Conservation (phyloP, 2,797 vertebrate genomes). For the Tarsius wallacei region DNA sequence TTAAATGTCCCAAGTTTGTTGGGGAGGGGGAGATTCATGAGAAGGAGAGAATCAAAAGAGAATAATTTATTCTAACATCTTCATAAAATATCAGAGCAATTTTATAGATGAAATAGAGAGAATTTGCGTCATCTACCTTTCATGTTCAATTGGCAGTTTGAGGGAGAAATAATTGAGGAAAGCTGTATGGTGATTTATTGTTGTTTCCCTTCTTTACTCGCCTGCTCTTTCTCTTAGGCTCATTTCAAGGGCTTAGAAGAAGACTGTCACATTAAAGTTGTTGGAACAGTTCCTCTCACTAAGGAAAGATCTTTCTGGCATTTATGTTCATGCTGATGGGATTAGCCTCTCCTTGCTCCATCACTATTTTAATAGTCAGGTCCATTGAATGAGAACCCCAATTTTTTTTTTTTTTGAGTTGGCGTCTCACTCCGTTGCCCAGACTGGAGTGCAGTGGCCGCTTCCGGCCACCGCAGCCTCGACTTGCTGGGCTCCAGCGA, state of each 20-base stretch:
- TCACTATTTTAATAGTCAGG: not conserved
- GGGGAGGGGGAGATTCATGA: not conserved
- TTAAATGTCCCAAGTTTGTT: not conserved
- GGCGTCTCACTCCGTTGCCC: too few relatives aligned
- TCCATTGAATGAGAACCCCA: not conserved
- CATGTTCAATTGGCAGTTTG: not conserved
- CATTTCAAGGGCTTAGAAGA: not conserved
- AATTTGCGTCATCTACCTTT: not conserved
- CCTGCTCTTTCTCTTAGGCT: not conserved
- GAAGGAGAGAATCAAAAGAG: not conserved
- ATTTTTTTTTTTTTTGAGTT: too few relatives aligned
- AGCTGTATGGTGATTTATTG: not conserved
- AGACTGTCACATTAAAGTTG: not conserved
- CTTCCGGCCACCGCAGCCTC: too few relatives aligned
- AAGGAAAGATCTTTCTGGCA: not conserved
- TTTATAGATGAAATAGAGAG: conserved; percentile 17
- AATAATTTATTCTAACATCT: conserved; percentile 5
- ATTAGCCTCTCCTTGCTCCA: not conserved
- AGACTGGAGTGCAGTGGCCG: too few relatives aligned
- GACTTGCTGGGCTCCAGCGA: too few relatives aligned
- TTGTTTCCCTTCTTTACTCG: not conserved
- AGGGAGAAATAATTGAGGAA: not conserved
- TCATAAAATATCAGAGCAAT: not conserved
- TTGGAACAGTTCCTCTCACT: not conserved
- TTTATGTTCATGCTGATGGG: not conserved